A percentile compares a stretch with the other conserved stretches of the same genome.
phyloP scores from a whole-genome alignment of 2,113 vertebrate genomes.

The Rallus limicola region DNA sequence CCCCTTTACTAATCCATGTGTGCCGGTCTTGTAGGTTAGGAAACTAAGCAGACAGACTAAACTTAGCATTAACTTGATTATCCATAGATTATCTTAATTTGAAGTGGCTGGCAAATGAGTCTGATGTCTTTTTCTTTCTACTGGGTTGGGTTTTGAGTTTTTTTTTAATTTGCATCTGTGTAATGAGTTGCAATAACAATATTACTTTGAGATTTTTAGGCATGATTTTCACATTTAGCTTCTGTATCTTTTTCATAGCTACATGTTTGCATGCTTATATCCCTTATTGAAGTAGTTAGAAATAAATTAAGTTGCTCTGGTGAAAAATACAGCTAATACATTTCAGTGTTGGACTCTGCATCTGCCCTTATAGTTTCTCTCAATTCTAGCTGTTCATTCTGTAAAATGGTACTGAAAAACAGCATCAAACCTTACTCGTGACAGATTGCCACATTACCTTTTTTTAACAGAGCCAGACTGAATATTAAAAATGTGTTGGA shows the following conservation, averaged over 20 bases:
- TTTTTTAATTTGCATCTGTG: neutral
- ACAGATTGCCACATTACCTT: slow-evolving; percentile 9
- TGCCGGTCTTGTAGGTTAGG: neutral
- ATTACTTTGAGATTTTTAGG: neutral
- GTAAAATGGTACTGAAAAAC: neutral
- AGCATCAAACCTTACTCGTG: neutral
- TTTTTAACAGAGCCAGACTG: slow-evolving; percentile 23
- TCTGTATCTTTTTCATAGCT: neutral
- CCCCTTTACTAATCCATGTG: neutral
- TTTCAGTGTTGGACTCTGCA: neutral
- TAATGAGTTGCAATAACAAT: neutral
- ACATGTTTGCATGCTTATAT: neutral
- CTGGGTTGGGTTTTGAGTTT: neutral
- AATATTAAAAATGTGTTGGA: slow-evolving; percentile 40
- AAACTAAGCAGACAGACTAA: neutral
- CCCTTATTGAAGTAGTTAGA: neutral
- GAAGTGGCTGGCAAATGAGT: neutral
- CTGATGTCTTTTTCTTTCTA: neutral
- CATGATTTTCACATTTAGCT: neutral
- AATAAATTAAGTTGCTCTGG: neutral
- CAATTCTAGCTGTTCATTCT: slow-evolving; percentile 19
- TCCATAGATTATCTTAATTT: neutral
- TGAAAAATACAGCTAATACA: neutral
- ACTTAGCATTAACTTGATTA: slow-evolving; percentile 10
- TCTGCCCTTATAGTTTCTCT: neutral